Percentiles rank a stretch among this genome's conserved stretches.
These are phyloP conservation scores for Elephas maximus DNA, from an alignment of 2,113 vertebrate genomes.

Conservation along the genomic window DNA sequence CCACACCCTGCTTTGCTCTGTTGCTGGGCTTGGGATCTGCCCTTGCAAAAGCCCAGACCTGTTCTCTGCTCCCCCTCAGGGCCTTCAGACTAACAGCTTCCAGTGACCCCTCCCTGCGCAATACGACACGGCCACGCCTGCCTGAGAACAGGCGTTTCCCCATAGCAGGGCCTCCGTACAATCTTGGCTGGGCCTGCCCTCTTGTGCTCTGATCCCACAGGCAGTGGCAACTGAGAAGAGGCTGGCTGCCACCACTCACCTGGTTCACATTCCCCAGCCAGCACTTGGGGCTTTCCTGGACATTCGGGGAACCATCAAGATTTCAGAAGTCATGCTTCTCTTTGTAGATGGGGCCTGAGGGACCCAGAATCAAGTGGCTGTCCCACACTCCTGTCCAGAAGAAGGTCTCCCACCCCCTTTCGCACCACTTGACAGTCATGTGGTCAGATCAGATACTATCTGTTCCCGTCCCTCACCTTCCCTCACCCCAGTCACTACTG, in stretches of 20 bases:
- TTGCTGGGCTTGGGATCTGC: background rate
- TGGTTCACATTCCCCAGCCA: background rate
- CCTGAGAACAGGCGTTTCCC: background rate
- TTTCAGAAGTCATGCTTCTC: background rate
- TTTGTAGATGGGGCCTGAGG: background rate
- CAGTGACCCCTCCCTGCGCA: background rate
- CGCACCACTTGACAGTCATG: background rate
- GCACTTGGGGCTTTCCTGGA: background rate
- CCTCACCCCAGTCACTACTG: background rate
- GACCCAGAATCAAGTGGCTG: rapidly evolving
- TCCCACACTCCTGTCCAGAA: background rate
- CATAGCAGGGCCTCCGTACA: background rate
- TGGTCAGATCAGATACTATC: too few relatives aligned
- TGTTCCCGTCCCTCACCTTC: background rate
- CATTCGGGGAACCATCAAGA: background rate
- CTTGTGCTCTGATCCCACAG: rapidly evolving
- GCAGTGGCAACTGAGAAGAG: background rate
- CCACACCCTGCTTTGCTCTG: background rate
- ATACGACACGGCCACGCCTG: background rate
- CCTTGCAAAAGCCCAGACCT: background rate
- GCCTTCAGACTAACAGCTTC: background rate
- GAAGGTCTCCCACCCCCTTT: background rate
- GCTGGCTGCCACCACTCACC: background rate
- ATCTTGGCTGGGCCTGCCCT: background rate
- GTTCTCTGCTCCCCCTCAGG: background rate